These are phyloP conservation scores for Athene noctua DNA, from an alignment of 2,113 vertebrate species.

Conservation along the genomic window DNA sequence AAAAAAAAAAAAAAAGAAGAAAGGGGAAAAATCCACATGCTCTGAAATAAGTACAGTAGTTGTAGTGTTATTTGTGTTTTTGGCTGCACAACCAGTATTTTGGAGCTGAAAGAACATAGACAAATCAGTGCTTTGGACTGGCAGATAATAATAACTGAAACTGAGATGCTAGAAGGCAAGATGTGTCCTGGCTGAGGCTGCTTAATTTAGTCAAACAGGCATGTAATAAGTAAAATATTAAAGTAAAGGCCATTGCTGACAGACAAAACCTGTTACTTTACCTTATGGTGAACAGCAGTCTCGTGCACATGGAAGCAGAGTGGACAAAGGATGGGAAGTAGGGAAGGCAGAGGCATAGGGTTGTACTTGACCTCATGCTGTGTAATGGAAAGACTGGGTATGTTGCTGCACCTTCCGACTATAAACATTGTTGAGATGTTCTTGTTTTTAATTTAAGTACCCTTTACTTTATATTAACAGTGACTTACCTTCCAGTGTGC, in stretches of 20 bases:
- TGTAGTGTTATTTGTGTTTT: slow-evolving; percentile 82
- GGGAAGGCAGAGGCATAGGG: neutral
- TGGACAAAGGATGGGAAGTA: neutral
- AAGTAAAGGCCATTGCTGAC: neutral
- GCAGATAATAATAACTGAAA: slow-evolving; percentile 68
- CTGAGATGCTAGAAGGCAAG: slow-evolving; percentile 60
- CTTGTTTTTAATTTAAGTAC: neutral
- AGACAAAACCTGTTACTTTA: neutral
- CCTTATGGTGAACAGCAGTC: neutral
- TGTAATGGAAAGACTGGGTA: neutral
- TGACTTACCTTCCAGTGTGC: neutral
- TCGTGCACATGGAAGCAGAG: neutral
- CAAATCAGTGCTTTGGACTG: slow-evolving; percentile 69
- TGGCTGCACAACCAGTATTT: slow-evolving; percentile 74
- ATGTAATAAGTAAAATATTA: slow-evolving; percentile 5
- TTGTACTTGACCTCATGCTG: neutral
- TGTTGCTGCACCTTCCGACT: neutral
- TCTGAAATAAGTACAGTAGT: slow-evolving; percentile 78
- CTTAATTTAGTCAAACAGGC: slow-evolving; percentile 32
- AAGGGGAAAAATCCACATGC: neutral
- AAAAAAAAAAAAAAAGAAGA: neutral
- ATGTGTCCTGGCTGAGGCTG: slow-evolving; percentile 61
- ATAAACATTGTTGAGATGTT: neutral
- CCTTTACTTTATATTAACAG: neutral
- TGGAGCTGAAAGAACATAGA: slow-evolving; percentile 64